Evolutionary conservation across 2,888 invertebrate genomes (phyloP).

Genomic region (Agriotes lineatus): DNA sequence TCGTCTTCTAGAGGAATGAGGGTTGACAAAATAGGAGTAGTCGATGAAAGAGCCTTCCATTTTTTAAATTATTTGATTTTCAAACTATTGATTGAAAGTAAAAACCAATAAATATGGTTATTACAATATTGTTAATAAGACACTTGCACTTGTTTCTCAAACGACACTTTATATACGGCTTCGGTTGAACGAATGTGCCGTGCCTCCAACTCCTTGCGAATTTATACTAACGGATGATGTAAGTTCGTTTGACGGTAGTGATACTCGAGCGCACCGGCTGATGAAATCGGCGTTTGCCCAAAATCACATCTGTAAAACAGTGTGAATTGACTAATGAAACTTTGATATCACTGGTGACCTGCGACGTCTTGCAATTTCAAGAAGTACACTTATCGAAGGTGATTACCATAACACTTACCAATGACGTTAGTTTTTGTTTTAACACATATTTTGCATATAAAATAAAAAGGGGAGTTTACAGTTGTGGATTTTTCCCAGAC

Average conservation of each 20-base stretch:
- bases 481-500: too few relatives aligned
- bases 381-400: too few relatives aligned
- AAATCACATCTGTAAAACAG: constrained; percentile 28
- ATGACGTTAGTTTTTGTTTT: too few relatives aligned
- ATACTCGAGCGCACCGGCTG: constrained; percentile 10
- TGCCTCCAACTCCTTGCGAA: constrained; percentile 23
- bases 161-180: background rate
- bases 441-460: too few relatives aligned
- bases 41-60: constrained; percentile 57
- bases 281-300: constrained; percentile 30
- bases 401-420: too few relatives aligned
- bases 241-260: constrained; percentile 28
- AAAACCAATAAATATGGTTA: background rate
- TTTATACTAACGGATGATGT: constrained; percentile 37
- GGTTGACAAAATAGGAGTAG: constrained; percentile 67
- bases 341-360: background rate
- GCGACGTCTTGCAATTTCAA: background rate
- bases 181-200: constrained; percentile 23
- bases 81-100: too few relatives aligned
- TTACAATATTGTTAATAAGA: too few relatives aligned
- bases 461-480: too few relatives aligned
- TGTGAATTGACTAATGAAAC: constrained; percentile 11
- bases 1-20: constrained; percentile 66
- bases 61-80: background rate
- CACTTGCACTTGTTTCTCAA: too few relatives aligned